phyloP scores from a whole-genome alignment of 2,888 invertebrate species.

The Dolichomitus sp. region DNA sequence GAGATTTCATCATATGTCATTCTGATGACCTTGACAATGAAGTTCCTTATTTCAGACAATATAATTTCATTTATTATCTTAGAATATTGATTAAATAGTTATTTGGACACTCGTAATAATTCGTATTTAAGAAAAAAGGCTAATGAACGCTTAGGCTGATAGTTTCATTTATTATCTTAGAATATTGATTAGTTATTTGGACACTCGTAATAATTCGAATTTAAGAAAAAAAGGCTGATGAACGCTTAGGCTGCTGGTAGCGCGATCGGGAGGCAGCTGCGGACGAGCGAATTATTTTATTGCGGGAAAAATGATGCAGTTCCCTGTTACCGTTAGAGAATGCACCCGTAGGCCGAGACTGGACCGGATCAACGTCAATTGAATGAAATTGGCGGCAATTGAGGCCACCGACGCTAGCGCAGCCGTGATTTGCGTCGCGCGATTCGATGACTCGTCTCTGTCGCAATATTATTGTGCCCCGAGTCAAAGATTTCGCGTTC shows the following conservation, averaged over 20 bases:
- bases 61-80: no score
- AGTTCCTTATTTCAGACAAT: no score
- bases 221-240: no score
- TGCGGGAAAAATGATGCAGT: conserved; percentile 48
- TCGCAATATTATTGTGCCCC: conserved; percentile 29
- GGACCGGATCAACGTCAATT: conserved; percentile 76
- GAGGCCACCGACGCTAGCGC: conserved; percentile 73
- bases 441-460: conserved; percentile 63
- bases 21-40: no score
- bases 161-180: no score
- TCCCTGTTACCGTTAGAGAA: conserved; percentile 19
- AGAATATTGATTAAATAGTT: no score
- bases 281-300: conserved; percentile 27
- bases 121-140: no score
- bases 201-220: no score
- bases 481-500: not conserved
- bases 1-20: not conserved
- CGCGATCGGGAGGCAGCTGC: conserved; percentile 12
- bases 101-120: no score
- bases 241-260: not conserved
- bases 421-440: conserved; percentile 79
- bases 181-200: no score
- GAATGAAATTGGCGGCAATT: conserved; percentile 83
- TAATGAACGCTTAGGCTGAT: not conserved
- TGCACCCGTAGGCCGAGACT: conserved; percentile 29